Base-by-base conservation (phyloP, 2,888 invertebrate genomes). In the Zhengitettix transpicula region DNA sequence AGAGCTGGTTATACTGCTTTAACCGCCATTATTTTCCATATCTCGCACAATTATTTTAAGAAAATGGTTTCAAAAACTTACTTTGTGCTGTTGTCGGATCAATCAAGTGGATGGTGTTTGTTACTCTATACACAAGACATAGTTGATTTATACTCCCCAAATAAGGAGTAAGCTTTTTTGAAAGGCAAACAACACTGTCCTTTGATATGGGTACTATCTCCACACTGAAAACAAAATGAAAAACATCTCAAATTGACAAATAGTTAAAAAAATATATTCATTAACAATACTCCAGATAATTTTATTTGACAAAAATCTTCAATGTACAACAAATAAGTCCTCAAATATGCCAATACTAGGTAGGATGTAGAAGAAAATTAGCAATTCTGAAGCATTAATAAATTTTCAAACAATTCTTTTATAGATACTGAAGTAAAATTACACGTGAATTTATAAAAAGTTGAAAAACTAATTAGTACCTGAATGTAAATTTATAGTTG, bases 181-280 rank as follows among this genome's bases (percentile, higher is more conserved):
- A 85, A 3, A 98, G 76, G 70, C 97, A 98, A 1, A 98, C 86
- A 55, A 95, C 77, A 71, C 90, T 90, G 71, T 95, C 92, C 74
- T 96, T 97, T 16, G 97, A 97, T 59, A 99, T 73, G 0, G 99
- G 98, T 1, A 93, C 94, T 67, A 99, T 90, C 73, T 99, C 97
- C 64, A 99, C 85, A 63, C 91, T 89, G 67, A 70, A 78, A 66
- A 62, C 40, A 64, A 66, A 67, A 58, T 5, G 12, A 47, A n/a
- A 47, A 47, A 5, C 15, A n/a, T n/a, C 2, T 47, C 47, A 47
- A n/a, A 47, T 2, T 28, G 2, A 7, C 28, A 28, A 28, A 16
- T 47, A 57, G 44, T 28, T 40, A 47, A 40, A 40, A 16, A 60
- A 53, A 15, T 40, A 12, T 2, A 7, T 28, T 28, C 28, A 28